A percentile compares a stretch with the other conserved stretches of the same genome.
Evolutionary conservation across 2,113 vertebrate species (phyloP).

Genomic region (Cottus gobio): DNA sequence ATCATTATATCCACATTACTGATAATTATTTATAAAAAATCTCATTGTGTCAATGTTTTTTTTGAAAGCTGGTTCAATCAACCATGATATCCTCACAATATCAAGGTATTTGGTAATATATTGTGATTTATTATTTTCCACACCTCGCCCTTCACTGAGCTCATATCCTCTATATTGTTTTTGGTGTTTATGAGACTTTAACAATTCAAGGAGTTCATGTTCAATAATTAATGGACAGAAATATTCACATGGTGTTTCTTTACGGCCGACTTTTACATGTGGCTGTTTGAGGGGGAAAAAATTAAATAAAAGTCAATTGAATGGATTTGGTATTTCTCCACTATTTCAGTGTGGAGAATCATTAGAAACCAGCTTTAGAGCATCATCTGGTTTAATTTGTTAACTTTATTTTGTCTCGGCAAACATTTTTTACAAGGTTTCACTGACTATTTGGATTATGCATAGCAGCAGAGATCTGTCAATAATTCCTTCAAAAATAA

Average conservation of each 20-base stretch:
- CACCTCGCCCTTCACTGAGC: neutral
- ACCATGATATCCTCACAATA: neutral
- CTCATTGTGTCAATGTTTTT: neutral
- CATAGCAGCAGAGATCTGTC: neutral
- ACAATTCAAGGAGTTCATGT: neutral
- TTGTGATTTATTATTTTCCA: neutral
- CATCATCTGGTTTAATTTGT: neutral
- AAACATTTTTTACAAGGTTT: neutral
- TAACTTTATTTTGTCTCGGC: neutral
- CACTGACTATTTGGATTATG: neutral
- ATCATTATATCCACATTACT: neutral
- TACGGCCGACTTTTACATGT: neutral
- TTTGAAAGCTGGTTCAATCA: neutral
- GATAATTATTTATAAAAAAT: neutral
- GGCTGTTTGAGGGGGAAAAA: no score
- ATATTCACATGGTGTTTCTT: neutral
- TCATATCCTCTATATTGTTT: neutral
- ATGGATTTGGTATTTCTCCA: neutral
- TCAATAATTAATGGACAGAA: neutral
- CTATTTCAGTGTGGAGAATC: neutral
- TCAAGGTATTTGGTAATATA: neutral
- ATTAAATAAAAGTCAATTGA: neutral
- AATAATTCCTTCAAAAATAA: slow-evolving; percentile 6
- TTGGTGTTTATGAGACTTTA: neutral
- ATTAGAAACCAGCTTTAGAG: neutral